A percentile compares a stretch with the other conserved stretches of the same genome.
phyloP scores from a whole-genome alignment of 2,888 invertebrate genomes.

The Copidosoma aretas region DNA sequence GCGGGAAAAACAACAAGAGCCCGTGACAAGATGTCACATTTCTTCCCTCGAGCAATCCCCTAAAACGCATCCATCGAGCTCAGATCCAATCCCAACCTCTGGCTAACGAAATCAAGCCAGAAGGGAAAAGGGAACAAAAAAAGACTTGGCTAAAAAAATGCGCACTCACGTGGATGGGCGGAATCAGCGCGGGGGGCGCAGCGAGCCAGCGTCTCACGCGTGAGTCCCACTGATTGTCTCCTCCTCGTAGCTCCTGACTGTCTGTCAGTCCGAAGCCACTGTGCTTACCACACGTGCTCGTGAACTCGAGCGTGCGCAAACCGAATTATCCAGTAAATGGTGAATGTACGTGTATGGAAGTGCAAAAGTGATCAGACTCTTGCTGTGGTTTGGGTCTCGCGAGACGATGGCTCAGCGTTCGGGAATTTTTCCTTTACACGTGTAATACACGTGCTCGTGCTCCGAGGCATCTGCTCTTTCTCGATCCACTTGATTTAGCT shows the following conservation, averaged over 20 bases:
- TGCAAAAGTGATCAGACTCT: too few relatives aligned
- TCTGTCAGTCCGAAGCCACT: constrained; percentile 5
- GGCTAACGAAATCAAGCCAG: constrained; percentile 19
- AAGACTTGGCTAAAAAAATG: constrained; percentile 2
- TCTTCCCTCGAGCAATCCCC: too few relatives aligned
- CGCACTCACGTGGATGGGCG: not conserved
- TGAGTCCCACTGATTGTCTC: too few relatives aligned
- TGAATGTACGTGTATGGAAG: constrained; percentile 1
- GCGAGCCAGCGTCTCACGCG: not conserved
- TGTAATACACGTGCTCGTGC: too few relatives aligned
- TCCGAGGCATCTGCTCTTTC: too few relatives aligned
- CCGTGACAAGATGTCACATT: too few relatives aligned
- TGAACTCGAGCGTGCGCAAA: constrained; percentile 10
- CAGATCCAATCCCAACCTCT: not conserved
- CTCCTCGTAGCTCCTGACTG: too few relatives aligned
- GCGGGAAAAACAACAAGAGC: too few relatives aligned
- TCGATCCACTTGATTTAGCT: too few relatives aligned
- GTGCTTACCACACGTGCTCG: constrained; percentile 36
- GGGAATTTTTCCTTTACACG: too few relatives aligned
- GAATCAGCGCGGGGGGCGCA: not conserved
- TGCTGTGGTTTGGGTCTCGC: too few relatives aligned
- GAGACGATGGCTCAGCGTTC: too few relatives aligned
- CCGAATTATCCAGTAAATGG: constrained; percentile 23
- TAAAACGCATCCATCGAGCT: constrained; percentile 2
- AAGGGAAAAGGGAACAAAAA: not conserved